These are phyloP conservation scores for Tadarida brasiliensis DNA, from an alignment of 2,797 vertebrate species.

Conservation along the genomic window DNA sequence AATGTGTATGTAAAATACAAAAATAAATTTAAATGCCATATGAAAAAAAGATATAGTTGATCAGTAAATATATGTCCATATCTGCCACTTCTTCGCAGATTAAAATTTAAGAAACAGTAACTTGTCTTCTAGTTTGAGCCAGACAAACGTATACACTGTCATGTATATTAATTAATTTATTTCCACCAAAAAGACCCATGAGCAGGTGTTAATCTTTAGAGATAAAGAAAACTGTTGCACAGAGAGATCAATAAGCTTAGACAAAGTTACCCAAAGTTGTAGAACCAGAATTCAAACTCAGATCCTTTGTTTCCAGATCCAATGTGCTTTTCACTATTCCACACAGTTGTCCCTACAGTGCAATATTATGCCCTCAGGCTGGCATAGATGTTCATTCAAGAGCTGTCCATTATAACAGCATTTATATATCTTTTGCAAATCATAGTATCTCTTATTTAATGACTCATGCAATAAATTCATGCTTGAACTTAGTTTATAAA, in stretches of 20 bases:
- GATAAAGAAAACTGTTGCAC: neutral
- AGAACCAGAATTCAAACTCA: neutral
- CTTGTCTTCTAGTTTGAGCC: neutral
- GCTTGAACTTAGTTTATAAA: conserved; percentile 20
- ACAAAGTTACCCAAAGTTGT: neutral
- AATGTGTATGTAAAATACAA: neutral
- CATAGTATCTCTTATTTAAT: neutral
- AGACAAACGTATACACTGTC: neutral
- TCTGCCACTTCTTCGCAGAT: neutral
- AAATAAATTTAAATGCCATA: conserved; percentile 27
- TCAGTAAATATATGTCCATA: neutral
- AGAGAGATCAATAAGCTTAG: neutral
- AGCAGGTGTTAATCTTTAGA: neutral
- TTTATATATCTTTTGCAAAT: neutral
- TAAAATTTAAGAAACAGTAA: conserved; percentile 19
- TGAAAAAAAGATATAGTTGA: neutral
- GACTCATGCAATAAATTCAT: neutral
- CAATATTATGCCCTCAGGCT: neutral
- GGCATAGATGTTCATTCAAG: neutral
- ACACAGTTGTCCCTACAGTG: neutral
- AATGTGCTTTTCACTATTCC: neutral
- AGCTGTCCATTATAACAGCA: neutral
- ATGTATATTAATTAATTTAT: neutral
- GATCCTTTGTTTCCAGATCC: neutral
- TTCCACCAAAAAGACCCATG: neutral